phyloP scores from a whole-genome alignment of 2,888 invertebrate genomes.

The Drosophila kambysellisi region DNA sequence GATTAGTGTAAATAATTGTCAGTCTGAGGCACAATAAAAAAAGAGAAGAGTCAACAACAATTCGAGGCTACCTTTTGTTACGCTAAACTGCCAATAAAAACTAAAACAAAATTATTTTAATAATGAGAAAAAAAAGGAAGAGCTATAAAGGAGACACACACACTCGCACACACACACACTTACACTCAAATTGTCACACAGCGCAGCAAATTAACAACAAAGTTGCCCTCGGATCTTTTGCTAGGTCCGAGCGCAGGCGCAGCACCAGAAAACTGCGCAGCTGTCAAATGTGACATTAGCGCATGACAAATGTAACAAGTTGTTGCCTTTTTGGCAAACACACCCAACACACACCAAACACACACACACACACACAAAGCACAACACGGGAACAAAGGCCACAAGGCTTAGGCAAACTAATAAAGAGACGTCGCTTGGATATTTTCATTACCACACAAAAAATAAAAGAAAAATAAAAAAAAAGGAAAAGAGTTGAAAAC shows the following conservation, averaged over 20 bases:
- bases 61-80: constrained; percentile 58
- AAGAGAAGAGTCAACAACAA: constrained; percentile 57
- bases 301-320: constrained; percentile 83
- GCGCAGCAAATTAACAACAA: constrained; percentile 76
- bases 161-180: constrained; percentile 5
- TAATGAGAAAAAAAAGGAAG: constrained; percentile 48
- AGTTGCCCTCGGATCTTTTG: constrained; percentile 53
- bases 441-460: constrained; percentile 76
- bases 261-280: constrained; percentile 56
- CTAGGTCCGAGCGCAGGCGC: constrained; percentile 50
- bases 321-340: constrained; percentile 65
- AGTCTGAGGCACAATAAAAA: constrained; percentile 55
- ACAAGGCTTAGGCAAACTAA: constrained; percentile 72
- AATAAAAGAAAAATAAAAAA: constrained; percentile 14
- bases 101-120: constrained; percentile 76
- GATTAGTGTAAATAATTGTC: constrained; percentile 80
- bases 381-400: constrained; percentile 27
- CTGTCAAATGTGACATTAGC: constrained; percentile 82
- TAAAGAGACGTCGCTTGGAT: constrained; percentile 80
- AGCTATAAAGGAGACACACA: constrained; percentile 2
- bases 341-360: constrained; percentile 24
- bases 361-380: constrained; percentile 18
- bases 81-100: constrained; percentile 80
- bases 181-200: constrained; percentile 74
- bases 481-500: constrained; percentile 31